Evolutionary conservation across 2,113 vertebrate genomes (phyloP).

Genomic region (Otolemur garnettii): DNA sequence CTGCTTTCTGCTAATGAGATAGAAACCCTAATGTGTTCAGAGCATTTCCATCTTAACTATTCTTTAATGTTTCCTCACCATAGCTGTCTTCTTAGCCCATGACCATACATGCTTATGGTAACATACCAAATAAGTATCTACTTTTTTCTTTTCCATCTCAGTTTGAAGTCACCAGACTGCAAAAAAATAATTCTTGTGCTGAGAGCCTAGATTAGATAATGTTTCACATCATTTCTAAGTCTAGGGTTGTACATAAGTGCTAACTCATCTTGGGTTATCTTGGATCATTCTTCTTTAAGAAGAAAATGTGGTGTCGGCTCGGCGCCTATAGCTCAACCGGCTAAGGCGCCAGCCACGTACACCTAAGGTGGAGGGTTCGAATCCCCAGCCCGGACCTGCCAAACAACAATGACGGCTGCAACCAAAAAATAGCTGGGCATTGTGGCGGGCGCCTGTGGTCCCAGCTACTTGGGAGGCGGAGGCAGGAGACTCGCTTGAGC

Average conservation of each 20-base stretch:
- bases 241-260: not conserved
- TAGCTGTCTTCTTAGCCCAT: not conserved
- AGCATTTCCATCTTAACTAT: constrained; percentile 36
- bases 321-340: no score
- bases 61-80: not conserved
- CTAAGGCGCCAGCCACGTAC: no score
- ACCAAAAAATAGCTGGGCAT: no score
- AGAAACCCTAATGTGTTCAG: constrained; percentile 3
- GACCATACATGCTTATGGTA: not conserved
- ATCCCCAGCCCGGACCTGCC: no score
- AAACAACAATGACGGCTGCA: no score
- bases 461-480: no score
- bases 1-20: constrained; percentile 76
- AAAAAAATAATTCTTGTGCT: not conserved
- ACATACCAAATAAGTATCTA: not conserved
- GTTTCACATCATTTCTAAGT: not conserved
- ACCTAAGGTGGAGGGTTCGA: no score
- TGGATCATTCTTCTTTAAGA: no score
- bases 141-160: not conserved
- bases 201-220: not conserved
- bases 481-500: no score
- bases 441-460: no score
- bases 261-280: not conserved
- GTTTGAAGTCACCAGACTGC: not conserved
- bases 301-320: no score